Evolutionary conservation across 2,888 invertebrate species (phyloP).

Genomic region (Bellardia pandia): DNA sequence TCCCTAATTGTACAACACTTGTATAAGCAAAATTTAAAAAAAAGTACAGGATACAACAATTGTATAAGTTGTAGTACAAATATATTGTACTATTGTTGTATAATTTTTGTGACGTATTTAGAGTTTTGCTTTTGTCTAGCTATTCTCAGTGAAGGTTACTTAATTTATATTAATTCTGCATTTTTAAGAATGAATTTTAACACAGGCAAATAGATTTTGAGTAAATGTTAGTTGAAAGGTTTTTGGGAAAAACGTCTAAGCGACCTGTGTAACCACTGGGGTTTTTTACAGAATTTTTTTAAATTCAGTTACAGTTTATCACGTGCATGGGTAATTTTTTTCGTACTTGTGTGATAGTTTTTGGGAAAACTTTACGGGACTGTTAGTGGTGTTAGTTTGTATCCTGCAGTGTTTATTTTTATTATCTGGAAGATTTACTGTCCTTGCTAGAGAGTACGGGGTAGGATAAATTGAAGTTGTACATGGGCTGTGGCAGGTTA

Average conservation of each 20-base stretch:
- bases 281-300: slow-evolving; percentile 37
- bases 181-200: slow-evolving; percentile 51
- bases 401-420: slow-evolving; percentile 48
- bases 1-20: slow-evolving; percentile 61
- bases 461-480: background rate
- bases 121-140: background rate
- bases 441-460: background rate
- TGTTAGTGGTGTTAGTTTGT: slow-evolving; percentile 44
- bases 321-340: background rate
- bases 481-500: background rate
- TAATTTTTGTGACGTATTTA: slow-evolving; percentile 41
- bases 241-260: slow-evolving; percentile 9
- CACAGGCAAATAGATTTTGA: slow-evolving; percentile 38
- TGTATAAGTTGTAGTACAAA: background rate
- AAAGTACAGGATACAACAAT: background rate
- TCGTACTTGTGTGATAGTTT: slow-evolving; percentile 39
- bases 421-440: slow-evolving; percentile 45
- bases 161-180: slow-evolving; percentile 65
- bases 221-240: slow-evolving; percentile 14
- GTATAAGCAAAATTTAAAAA: slow-evolving; percentile 41
- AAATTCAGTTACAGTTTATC: background rate
- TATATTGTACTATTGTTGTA: slow-evolving; percentile 3
- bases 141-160: slow-evolving; percentile 57
- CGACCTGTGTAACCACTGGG: slow-evolving; percentile 30
- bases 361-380: slow-evolving; percentile 34